These are phyloP conservation scores for Epistrophe grossulariae DNA, from an alignment of 2,888 invertebrate genomes.

Conservation along the genomic window DNA sequence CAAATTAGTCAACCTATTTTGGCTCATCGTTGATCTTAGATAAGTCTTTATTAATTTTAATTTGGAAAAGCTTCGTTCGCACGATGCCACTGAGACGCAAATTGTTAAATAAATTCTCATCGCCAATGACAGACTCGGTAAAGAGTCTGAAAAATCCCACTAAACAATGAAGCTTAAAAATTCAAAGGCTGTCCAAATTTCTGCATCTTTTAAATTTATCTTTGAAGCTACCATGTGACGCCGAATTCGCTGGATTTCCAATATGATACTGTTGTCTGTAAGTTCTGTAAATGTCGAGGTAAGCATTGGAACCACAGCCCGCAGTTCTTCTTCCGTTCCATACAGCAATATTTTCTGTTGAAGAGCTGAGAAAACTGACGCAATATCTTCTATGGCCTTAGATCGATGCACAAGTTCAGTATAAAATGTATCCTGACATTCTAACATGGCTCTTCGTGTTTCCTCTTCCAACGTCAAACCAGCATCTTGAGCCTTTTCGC, in stretches of 20 bases:
- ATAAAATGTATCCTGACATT: not conserved
- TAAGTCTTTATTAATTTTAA: not conserved
- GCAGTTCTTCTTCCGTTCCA: too few species aligned
- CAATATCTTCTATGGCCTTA: not conserved
- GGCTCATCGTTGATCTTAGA: not conserved
- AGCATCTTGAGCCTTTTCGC: too few species aligned
- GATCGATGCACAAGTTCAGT: not conserved
- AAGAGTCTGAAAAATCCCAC: not conserved
- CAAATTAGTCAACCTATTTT: not conserved
- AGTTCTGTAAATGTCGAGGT: too few species aligned
- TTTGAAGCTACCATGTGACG: too few species aligned
- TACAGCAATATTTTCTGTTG: not conserved
- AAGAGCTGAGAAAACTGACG: not conserved
- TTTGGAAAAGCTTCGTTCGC: not conserved
- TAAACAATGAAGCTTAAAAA: slow-evolving; percentile 1
- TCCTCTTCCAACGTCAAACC: too few species aligned
- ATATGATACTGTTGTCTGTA: too few species aligned
- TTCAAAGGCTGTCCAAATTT: slow-evolving; percentile 5
- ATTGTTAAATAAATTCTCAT: not conserved
- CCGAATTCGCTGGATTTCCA: too few species aligned
- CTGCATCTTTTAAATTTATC: not conserved
- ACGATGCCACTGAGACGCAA: not conserved
- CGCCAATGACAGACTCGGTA: not conserved
- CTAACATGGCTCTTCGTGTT: too few species aligned
- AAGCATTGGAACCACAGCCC: too few species aligned